Conservation (phyloP, 1,140 invertebrate species). For the Vanessa atalanta region DNA sequence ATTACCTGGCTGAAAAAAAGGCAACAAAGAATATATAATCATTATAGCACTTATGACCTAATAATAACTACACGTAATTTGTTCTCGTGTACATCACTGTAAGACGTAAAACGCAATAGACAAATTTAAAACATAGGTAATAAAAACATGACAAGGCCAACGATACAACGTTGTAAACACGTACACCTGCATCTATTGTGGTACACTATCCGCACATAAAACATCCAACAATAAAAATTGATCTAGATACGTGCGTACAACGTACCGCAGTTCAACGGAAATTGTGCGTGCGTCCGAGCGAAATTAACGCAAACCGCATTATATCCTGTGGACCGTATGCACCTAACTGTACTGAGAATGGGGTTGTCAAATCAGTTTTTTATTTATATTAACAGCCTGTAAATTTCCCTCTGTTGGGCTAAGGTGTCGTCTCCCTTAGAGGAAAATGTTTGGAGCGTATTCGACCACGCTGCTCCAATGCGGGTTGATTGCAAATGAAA, state of each 20-base stretch:
- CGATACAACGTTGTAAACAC: slow-evolving; percentile 11
- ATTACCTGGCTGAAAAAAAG: no score
- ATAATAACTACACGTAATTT: background rate
- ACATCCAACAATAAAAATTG: slow-evolving; percentile 24
- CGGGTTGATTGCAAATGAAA: no score
- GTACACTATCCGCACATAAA: slow-evolving; percentile 13
- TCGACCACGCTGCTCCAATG: no score
- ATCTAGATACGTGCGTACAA: slow-evolving; percentile 14
- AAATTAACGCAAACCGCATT: slow-evolving; percentile 49
- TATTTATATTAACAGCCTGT: background rate
- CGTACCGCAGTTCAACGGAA: slow-evolving; percentile 39
- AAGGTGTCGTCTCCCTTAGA: no score
- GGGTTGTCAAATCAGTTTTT: background rate
- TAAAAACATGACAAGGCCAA: slow-evolving; percentile 14
- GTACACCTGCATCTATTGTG: slow-evolving; percentile 25
- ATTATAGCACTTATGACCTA: no score
- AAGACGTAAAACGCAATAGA: background rate
- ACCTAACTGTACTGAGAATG: slow-evolving; percentile 40
- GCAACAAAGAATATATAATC: no score
- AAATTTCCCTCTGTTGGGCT: no score
- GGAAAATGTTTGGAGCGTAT: no score
- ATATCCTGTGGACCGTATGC: slow-evolving; percentile 47
- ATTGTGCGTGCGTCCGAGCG: slow-evolving; percentile 39
- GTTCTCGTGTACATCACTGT: background rate
- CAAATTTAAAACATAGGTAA: background rate